Evolutionary conservation across 2,888 invertebrate genomes (phyloP).

Genomic region (Autographa gamma): DNA sequence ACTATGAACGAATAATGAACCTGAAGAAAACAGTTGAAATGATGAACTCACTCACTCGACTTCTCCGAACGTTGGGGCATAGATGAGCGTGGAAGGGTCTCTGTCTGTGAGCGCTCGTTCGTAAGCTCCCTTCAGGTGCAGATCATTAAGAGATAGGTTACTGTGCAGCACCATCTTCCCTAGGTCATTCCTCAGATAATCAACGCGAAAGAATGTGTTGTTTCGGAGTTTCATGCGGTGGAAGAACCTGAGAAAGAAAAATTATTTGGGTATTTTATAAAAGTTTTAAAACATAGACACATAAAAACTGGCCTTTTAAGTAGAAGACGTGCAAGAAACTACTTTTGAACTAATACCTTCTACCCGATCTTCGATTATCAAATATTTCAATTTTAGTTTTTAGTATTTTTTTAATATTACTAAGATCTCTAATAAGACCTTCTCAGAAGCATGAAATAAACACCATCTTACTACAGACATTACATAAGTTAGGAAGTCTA

Average conservation of each 20-base stretch:
- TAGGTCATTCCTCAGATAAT: constrained; percentile 68
- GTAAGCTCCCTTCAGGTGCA: constrained; percentile 76
- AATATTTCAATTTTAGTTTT: no score
- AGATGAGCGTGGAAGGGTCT: constrained; percentile 65
- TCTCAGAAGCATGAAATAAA: no score
- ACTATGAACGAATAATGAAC: no score
- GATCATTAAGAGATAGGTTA: constrained; percentile 70
- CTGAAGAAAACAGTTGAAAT: background rate
- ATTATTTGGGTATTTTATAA: background rate
- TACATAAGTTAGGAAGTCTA: background rate
- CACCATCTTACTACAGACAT: background rate
- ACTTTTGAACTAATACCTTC: no score
- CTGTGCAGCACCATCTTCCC: constrained; percentile 65
- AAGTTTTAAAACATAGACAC: no score
- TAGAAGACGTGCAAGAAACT: no score
- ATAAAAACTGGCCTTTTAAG: no score
- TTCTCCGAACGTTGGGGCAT: constrained; percentile 73
- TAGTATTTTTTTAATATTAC: background rate
- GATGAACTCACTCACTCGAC: constrained; percentile 70
- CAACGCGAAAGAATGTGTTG: constrained; percentile 72
- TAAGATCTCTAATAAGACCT: no score
- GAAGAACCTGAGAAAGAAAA: constrained; percentile 71
- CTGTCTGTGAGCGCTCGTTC: constrained; percentile 68
- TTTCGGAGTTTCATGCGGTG: constrained; percentile 82
- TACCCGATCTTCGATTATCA: no score